Evolutionary conservation across 2,797 vertebrate genomes (phyloP), one percentile per base, ranked within the genome.

Genomic region (Phoeniculus purpureus): DNA sequence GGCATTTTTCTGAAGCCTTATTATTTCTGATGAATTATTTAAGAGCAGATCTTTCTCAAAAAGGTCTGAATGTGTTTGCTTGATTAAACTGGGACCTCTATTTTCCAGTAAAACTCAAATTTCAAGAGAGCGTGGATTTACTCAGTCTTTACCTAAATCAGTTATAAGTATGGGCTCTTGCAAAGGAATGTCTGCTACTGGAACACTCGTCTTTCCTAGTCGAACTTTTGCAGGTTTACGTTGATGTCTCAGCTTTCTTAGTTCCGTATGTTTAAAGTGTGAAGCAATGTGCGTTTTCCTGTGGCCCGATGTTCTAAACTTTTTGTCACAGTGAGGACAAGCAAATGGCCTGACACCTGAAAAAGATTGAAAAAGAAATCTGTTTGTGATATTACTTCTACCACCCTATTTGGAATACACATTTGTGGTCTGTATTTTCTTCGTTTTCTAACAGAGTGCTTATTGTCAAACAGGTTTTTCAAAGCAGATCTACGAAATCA

Each of bases 91-190:
- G 20, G 23, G 62, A 78, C 40, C 6, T 70, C 48, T 67, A 12
- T 25, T 88, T 60, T 78, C 34, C 60, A 65, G 2, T 29, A 40
- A 87, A 76, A 76, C 6, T 5, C 32, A 66, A 48, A 61, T 60
- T 81, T 32, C 48, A 54, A 56, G 32, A n/a, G 1, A 73, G 13
- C 2, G 26, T 2, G 5, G 43, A 82, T 55, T 68, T 56, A 84
- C 54, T 59, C 0, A 5, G 16, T 87, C n/a, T 91, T 97, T 98
- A 99, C 99, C 99, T 79, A 99, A 97, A 96, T 99, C 99, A 9
- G 99, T 99, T 95, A 99, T 99, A 93, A 99, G 98, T 84, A 99
- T 99, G 26, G 99, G 99, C 40, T 99, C 99, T 91, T 99, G 99
- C 89, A 99, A 95, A 72, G 98, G 99, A 72, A 99, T 98, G 20